Evolutionary conservation across 2,888 invertebrate genomes (phyloP).

Genomic region (Drosophila buzzatii): DNA sequence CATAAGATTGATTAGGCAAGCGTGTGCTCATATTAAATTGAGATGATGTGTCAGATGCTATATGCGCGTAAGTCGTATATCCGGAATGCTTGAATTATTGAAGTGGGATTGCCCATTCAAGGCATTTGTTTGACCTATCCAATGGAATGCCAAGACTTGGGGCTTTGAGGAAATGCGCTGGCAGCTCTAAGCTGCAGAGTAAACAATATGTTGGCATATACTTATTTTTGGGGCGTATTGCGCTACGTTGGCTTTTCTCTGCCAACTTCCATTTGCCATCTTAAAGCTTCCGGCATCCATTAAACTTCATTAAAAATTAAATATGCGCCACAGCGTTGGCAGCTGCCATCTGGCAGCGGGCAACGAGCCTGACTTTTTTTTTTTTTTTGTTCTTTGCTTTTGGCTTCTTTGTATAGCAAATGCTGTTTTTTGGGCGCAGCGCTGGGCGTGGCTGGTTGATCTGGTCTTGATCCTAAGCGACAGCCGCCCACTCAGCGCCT

Average conservation of each 20-base stretch:
- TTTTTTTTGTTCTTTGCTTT: not conserved
- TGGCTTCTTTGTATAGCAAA: conserved; percentile 26
- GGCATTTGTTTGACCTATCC: conserved; percentile 9
- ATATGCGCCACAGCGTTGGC: conserved; percentile 72
- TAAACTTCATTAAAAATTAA: conserved; percentile 85
- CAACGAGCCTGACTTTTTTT: conserved; percentile 2
- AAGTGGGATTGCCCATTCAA: conserved; percentile 17
- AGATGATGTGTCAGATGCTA: not conserved
- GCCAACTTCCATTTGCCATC: conserved; percentile 58
- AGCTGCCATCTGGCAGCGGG: conserved; percentile 33
- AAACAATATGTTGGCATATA: conserved; percentile 46
- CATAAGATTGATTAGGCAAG: not conserved
- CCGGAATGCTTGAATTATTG: conserved; percentile 7
- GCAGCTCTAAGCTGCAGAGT: conserved; percentile 27
- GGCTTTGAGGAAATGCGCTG: conserved; percentile 4
- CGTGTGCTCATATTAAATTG: not conserved
- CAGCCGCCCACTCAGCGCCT: conserved; percentile 1
- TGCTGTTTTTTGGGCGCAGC: conserved; percentile 13
- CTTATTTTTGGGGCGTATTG: conserved; percentile 30
- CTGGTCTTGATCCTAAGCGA: conserved; percentile 53
- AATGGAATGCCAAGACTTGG: not conserved
- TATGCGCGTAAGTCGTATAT: conserved; percentile 5
- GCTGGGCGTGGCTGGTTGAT: conserved; percentile 59
- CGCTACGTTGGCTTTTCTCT: conserved; percentile 30
- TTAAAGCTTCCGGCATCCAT: conserved; percentile 83